Evolutionary conservation across 2,113 vertebrate species (phyloP).

Genomic region (Microcebus jonahi): DNA sequence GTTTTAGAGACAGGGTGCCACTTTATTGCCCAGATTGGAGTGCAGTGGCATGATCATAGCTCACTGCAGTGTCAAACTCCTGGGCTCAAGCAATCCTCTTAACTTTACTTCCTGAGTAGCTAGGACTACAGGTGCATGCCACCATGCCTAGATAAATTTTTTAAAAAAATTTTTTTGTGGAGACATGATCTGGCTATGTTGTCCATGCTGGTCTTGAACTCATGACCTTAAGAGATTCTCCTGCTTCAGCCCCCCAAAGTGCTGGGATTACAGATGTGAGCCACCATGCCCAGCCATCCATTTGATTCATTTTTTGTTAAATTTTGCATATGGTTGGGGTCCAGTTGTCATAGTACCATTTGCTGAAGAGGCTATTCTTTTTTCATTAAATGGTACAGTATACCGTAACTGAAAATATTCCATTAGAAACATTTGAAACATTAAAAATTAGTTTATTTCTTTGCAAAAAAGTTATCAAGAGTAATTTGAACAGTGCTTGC

Average conservation of each 20-base stretch:
- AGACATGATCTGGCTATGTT: background rate
- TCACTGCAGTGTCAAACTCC: background rate
- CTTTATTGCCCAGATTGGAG: background rate
- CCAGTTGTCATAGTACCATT: background rate
- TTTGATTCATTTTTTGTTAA: too few relatives aligned
- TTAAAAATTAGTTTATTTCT: conserved; percentile 21
- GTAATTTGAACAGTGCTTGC: conserved; percentile 4
- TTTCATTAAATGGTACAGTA: background rate
- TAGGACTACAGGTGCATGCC: background rate
- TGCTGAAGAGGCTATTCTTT: background rate
- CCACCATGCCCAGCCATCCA: background rate
- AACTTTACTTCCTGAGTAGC: background rate
- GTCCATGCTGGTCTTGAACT: background rate
- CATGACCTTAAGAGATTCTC: background rate
- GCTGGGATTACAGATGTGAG: background rate
- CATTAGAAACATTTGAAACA: background rate
- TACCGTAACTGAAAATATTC: background rate
- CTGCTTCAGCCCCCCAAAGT: background rate
- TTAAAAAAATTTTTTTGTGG: background rate
- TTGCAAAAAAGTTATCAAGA: conserved; percentile 19
- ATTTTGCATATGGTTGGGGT: too few relatives aligned
- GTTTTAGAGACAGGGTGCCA: background rate
- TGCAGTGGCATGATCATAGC: background rate
- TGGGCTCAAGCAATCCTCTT: background rate
- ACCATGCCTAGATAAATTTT: background rate